Evolutionary conservation across 2,113 vertebrate genomes (phyloP).

Genomic region (Paradoxurus hermaphroditus): DNA sequence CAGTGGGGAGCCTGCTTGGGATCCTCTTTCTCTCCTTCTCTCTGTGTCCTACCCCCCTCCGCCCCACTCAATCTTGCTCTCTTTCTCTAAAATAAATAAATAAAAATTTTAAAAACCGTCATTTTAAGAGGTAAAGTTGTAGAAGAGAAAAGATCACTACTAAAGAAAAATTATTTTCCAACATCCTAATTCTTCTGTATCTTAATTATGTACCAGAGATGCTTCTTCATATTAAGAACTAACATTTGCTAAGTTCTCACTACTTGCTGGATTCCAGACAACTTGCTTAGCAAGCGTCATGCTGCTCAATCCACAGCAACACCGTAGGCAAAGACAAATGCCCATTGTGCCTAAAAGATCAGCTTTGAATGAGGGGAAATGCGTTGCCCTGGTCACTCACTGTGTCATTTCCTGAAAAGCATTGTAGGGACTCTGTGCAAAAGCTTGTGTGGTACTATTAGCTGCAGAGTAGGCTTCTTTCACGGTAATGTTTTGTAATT

Average conservation of each 20-base stretch:
- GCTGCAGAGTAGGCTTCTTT: not conserved
- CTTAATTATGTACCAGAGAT: not conserved
- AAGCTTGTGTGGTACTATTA: not conserved
- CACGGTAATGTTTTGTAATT: not conserved
- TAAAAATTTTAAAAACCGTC: not conserved
- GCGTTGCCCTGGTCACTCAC: not conserved
- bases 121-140: not conserved
- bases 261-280: not conserved
- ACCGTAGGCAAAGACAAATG: rapidly evolving
- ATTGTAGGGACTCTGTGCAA: not conserved
- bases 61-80: too few species aligned
- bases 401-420: not conserved
- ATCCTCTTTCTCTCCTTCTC: too few species aligned
- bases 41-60: too few species aligned
- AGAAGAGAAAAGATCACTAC: not conserved
- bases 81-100: too few species aligned
- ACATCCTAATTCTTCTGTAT: not conserved
- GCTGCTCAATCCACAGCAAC: not conserved
- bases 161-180: not conserved
- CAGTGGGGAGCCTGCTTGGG: too few species aligned
- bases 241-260: not conserved
- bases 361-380: not conserved
- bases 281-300: not conserved
- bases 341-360: not conserved
- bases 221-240: not conserved